A percentile compares a stretch with the other conserved stretches of the same genome.
Evolutionary conservation across 2,113 vertebrate species (phyloP).

Genomic region (Trogon melanurus): DNA sequence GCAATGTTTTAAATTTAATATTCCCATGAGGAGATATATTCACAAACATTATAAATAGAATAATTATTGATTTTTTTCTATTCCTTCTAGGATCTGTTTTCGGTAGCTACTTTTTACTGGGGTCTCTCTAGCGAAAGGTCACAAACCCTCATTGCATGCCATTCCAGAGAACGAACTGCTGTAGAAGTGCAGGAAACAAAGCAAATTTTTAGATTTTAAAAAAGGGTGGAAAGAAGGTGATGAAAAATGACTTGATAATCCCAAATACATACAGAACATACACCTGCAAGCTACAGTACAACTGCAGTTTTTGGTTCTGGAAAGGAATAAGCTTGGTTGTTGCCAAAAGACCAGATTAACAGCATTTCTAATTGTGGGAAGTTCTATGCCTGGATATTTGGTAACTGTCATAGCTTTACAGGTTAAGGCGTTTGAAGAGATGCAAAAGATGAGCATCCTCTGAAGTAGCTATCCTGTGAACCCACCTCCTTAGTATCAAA

Average conservation of each 20-base stretch:
- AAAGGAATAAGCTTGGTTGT: background rate
- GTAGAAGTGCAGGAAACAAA: background rate
- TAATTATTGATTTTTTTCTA: background rate
- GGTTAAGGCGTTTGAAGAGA: background rate
- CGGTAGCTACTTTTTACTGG: background rate
- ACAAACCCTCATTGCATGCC: background rate
- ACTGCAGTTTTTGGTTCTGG: background rate
- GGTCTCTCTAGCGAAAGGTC: background rate
- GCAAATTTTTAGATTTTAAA: background rate
- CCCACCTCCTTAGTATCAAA: background rate
- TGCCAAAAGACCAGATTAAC: background rate
- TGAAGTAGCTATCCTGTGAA: background rate
- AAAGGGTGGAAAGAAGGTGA: background rate
- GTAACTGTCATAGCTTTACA: background rate
- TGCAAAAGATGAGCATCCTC: background rate
- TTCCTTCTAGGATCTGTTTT: background rate
- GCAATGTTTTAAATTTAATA: background rate
- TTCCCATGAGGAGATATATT: background rate
- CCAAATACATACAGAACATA: background rate
- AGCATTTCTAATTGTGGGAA: background rate
- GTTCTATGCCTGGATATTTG: background rate
- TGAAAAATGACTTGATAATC: background rate
- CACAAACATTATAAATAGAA: background rate
- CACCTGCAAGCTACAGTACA: background rate
- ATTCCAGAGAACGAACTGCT: background rate